These are phyloP conservation scores for Embiotoca jacksoni DNA, from an alignment of 2,113 vertebrate genomes.

Conservation along the genomic window DNA sequence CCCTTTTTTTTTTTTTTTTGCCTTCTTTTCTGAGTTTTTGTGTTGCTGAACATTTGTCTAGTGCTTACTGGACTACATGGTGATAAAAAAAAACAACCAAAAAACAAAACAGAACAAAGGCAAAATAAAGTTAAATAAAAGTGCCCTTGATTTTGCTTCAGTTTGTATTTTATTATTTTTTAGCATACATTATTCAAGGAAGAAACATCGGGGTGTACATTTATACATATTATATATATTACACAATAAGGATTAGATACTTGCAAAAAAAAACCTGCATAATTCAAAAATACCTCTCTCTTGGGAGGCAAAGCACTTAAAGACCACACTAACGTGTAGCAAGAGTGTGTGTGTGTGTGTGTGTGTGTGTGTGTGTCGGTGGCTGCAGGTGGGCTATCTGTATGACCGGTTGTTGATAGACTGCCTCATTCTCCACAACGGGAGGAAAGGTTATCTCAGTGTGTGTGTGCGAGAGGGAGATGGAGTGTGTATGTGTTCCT, in stretches of 20 bases:
- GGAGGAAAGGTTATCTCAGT: constrained; percentile 83
- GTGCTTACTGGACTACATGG: constrained; percentile 2
- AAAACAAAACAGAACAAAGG: constrained; percentile 23
- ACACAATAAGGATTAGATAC: constrained; percentile 27
- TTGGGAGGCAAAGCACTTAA: constrained; percentile 46
- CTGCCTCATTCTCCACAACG: constrained; percentile 73
- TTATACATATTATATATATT: constrained; percentile 41
- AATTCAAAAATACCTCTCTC: constrained; percentile 42
- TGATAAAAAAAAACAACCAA: constrained; percentile 1
- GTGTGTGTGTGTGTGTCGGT: constrained; percentile 32
- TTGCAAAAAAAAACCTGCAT: constrained; percentile 44
- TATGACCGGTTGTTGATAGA: constrained; percentile 85
- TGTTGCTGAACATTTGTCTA: constrained; percentile 23
- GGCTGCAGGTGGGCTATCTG: constrained; percentile 82
- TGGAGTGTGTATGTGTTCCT: constrained; percentile 60
- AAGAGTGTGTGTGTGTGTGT: constrained; percentile 16
- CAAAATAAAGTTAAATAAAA: constrained; percentile 45
- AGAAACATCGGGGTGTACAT: constrained; percentile 43
- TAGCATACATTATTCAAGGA: constrained; percentile 19
- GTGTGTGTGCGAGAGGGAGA: constrained; percentile 65
- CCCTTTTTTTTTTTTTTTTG: neutral
- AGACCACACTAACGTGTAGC: constrained; percentile 27
- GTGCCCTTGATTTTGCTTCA: constrained; percentile 18
- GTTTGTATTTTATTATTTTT: constrained; percentile 31
- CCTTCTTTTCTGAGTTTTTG: neutral